These are phyloP conservation scores for Orientallactaga sibirica DNA, from an alignment of 2,797 vertebrate species.

Conservation along the genomic window DNA sequence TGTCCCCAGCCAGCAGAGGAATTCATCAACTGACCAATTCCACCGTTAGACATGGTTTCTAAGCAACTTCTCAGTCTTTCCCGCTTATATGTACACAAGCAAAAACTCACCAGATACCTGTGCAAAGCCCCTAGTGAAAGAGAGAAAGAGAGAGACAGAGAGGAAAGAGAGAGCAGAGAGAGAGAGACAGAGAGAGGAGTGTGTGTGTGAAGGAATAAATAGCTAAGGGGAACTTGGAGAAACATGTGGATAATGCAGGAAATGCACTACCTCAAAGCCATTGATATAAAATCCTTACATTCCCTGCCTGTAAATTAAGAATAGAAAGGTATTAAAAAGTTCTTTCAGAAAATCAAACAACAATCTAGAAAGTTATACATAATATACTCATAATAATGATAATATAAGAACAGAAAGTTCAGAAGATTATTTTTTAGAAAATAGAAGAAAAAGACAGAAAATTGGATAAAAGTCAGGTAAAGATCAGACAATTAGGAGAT, in stretches of 20 bases:
- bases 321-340: conserved; percentile 15
- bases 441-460: conserved; percentile 17
- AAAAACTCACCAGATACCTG: not conserved
- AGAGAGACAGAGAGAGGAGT: too few species aligned
- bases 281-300: conserved; percentile 21
- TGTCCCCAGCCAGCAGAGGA: not conserved
- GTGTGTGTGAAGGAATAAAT: not conserved
- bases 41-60: not conserved
- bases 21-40: not conserved
- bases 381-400: not conserved
- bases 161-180: not conserved
- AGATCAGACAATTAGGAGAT: not conserved
- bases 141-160: not conserved
- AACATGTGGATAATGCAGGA: not conserved
- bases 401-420: not conserved
- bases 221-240: not conserved
- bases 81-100: not conserved
- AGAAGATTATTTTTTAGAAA: not conserved
- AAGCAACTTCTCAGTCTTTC: not conserved
- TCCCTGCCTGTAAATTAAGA: not conserved
- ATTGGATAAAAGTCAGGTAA: not conserved
- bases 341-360: conserved; percentile 5
- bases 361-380: conserved; percentile 10
- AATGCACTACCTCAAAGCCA: not conserved
- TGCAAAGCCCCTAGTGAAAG: not conserved